Evolutionary conservation across 2,113 vertebrate species (phyloP).

Genomic region (Cettia cetti): DNA sequence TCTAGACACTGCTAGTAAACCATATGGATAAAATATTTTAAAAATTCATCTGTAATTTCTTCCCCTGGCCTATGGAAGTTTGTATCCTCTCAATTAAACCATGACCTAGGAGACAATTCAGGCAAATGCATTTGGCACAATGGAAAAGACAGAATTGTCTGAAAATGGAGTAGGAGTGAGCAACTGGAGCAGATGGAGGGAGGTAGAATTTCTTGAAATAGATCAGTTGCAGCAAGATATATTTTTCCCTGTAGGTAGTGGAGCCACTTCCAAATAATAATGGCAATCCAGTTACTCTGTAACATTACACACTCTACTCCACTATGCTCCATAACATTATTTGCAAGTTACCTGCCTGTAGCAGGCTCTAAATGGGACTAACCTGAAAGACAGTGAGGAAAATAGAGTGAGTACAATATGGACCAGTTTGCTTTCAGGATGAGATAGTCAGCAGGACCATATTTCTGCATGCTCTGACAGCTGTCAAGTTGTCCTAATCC

Average conservation of each 20-base stretch:
- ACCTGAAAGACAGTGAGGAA: not conserved
- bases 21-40: not conserved
- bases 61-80: not conserved
- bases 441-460: not conserved
- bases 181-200: not conserved
- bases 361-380: not conserved
- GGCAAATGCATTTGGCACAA: not conserved
- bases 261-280: not conserved
- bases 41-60: not conserved
- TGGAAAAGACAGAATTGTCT: not conserved
- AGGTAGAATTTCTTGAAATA: slow-evolving; percentile 10
- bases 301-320: not conserved
- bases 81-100: not conserved
- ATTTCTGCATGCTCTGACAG: not conserved
- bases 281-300: not conserved
- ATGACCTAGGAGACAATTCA: not conserved
- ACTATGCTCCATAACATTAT: not conserved
- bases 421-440: not conserved
- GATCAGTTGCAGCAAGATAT: not conserved
- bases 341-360: not conserved
- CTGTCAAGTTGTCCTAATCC: not conserved
- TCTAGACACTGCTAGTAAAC: not conserved
- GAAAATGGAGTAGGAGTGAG: slow-evolving; percentile 12
- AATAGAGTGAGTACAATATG: not conserved
- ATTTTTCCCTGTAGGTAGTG: not conserved